Conservation (phyloP, 2,888 invertebrate species). For the Trilocha varians region DNA sequence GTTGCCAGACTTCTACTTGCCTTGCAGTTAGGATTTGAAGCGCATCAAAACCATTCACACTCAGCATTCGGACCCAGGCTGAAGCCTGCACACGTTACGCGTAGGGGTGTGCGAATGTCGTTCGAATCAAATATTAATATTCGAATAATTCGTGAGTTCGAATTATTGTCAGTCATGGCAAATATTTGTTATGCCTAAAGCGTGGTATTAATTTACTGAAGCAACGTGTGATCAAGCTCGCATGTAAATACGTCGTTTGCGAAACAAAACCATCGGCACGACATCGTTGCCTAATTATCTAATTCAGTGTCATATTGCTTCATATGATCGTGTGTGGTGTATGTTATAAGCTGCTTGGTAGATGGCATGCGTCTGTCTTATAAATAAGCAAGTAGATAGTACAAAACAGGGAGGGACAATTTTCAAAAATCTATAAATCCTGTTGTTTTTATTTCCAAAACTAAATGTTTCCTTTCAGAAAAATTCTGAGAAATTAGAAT, state of each 20-base stretch:
- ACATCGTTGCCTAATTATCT: constrained; percentile 35
- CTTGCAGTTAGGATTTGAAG: too few relatives aligned
- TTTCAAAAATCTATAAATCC: too few relatives aligned
- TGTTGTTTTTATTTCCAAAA: too few relatives aligned
- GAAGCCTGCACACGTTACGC: background rate
- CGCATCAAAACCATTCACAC: too few relatives aligned
- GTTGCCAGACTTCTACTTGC: too few relatives aligned
- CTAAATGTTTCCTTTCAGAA: too few relatives aligned
- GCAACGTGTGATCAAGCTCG: background rate
- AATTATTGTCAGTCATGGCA: background rate
- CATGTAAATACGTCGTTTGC: constrained; percentile 5
- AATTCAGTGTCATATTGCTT: constrained; percentile 48
- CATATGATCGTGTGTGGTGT: constrained; percentile 18
- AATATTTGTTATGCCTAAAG: constrained; percentile 1
- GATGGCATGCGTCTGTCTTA: background rate
- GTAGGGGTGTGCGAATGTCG: too few relatives aligned
- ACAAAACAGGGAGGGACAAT: too few relatives aligned
- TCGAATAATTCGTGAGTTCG: too few relatives aligned
- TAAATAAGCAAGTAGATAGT: too few relatives aligned
- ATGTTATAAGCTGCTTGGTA: constrained; percentile 7
- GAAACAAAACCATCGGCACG: constrained; percentile 13
- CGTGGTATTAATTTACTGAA: background rate
- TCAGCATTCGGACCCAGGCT: background rate
- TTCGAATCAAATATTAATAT: too few relatives aligned
- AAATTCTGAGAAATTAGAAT: too few relatives aligned